Evolutionary conservation across 2,113 vertebrate species (phyloP), one percentile per base, ranked within the genome.

Genomic region (Bostrychus sinensis): DNA sequence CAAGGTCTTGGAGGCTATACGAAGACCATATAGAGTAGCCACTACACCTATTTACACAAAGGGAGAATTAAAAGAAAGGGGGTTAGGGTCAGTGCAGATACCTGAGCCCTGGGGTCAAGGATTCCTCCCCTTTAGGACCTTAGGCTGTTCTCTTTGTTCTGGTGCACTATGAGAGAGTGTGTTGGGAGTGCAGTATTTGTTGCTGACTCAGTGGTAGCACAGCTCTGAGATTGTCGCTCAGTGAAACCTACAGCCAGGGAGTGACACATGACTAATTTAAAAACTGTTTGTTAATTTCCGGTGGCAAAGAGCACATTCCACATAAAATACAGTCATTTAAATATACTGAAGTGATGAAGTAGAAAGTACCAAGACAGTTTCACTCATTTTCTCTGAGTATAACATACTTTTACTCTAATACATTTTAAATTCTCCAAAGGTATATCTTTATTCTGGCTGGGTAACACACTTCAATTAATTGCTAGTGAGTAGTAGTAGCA

Each of bases 101-200:
- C 25, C 71, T 34, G 53, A 74, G 74, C 72, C 69, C 73, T 41
- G 32, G 62, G 56, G 41, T 66, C 58, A 12, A 42, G 66, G 53
- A 56, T 70, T 42, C 62, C 30, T 53, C 36, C 58, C 19, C 17
- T 9, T 12, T 17, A 38, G 7, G 9, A 2, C 19, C 28, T 34
- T 36, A 32, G 3, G n/a, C 26, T 14, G 11, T 32, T 42, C 11
- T 28, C 22, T 50, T 28, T 55, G 14, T 22, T 39, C 45, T 23
- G 1, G 8, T 55, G 34, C 0, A 13, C 26, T 50, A 9, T 37
- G 23, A 25, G 3, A 3, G 14, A 28, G 13, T 28, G 25, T 14
- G 37, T 11, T 46, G 23, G 53, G 70, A 56, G 39, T 54, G 38
- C n/a, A 28, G 9, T 5, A 19, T 25, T 25, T 16, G 41, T 23